Conservation (phyloP, 2,888 invertebrate genomes). For the Liposcelis brunnea region DNA sequence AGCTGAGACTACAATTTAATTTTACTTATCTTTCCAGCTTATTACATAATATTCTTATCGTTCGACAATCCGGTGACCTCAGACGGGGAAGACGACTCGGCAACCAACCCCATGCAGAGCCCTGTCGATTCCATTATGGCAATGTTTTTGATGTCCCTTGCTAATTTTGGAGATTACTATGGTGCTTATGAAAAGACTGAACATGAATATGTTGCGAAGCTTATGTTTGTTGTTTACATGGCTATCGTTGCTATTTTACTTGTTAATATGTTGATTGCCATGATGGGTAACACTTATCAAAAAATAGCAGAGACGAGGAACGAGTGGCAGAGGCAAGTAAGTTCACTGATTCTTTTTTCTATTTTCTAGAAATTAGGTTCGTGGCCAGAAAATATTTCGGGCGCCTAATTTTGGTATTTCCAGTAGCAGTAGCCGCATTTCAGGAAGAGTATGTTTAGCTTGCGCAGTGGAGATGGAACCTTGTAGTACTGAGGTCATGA, state of each 20-base stretch:
- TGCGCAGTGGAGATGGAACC: too few relatives aligned
- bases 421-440: too few relatives aligned
- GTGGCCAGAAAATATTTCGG: too few relatives aligned
- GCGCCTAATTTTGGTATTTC: too few relatives aligned
- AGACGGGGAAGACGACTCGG: constrained; percentile 64
- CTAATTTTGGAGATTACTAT: constrained; percentile 91
- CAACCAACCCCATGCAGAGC: constrained; percentile 73
- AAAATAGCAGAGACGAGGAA: constrained; percentile 93
- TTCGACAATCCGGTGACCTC: constrained; percentile 71
- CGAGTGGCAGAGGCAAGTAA: constrained; percentile 87
- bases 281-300: constrained; percentile 99
- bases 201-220: constrained; percentile 79
- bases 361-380: neutral
- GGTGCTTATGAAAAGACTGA: constrained; percentile 75
- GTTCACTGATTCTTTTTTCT: constrained; percentile 9
- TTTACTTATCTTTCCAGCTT: constrained; percentile 45
- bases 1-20: too few relatives aligned
- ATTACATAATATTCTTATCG: constrained; percentile 78
- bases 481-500: too few relatives aligned
- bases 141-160: constrained; percentile 96
- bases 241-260: constrained; percentile 85
- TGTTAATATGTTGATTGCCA: constrained; percentile 96
- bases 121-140: constrained; percentile 92
- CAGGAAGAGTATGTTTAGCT: too few relatives aligned
- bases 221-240: constrained; percentile 94